Conservation (phyloP, 2,113 vertebrate genomes). For the Pomatostomus ruficeps region DNA sequence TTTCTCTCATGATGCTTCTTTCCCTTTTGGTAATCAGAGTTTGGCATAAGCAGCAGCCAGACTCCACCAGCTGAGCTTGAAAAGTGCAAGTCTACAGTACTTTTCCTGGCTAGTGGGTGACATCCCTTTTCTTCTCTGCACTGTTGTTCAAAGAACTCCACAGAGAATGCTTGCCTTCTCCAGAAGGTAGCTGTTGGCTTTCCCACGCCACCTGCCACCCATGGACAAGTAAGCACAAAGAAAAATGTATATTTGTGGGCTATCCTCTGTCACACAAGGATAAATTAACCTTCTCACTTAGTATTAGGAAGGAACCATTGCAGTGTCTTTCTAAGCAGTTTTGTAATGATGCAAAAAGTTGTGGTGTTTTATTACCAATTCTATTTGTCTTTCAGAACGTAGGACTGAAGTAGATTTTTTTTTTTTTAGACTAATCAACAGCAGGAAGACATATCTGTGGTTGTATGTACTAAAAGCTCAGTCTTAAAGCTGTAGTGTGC, state of each 20-base stretch:
- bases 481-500: neutral
- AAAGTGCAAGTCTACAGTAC: neutral
- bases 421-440: neutral
- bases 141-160: neutral
- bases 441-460: neutral
- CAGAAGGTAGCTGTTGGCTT: neutral
- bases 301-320: neutral
- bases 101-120: neutral
- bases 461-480: neutral
- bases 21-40: neutral
- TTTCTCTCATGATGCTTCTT: neutral
- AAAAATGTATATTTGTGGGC: neutral
- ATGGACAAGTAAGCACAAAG: neutral
- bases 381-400: neutral
- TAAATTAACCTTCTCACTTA: neutral
- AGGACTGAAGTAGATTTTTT: neutral
- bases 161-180: neutral
- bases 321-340: neutral
- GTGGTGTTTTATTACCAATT: neutral
- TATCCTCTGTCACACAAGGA: neutral
- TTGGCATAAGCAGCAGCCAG: neutral
- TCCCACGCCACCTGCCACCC: neutral
- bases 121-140: neutral
- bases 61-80: neutral
- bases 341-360: neutral